Evolutionary conservation across 2,113 vertebrate genomes (phyloP).

Genomic region (Cephalophus harveyi): DNA sequence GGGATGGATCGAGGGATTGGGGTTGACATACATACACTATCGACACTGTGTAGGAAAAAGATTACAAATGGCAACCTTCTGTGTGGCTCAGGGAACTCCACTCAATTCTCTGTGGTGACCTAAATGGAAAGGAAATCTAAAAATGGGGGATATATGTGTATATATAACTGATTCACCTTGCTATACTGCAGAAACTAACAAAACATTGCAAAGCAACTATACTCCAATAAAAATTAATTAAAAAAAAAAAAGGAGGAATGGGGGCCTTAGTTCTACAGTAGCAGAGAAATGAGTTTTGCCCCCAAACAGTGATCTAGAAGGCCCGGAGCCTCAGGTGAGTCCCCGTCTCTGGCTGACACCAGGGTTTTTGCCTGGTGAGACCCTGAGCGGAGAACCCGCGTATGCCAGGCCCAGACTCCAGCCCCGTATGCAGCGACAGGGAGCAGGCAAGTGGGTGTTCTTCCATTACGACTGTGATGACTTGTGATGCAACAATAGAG

Average conservation of each 20-base stretch:
- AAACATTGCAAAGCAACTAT: neutral
- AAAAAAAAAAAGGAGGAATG: neutral
- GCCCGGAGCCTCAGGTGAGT: neutral
- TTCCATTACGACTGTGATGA: neutral
- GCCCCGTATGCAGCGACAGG: rapidly evolving
- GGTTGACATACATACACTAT: rapidly evolving
- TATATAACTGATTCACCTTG: neutral
- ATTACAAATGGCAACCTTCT: neutral
- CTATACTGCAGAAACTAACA: neutral
- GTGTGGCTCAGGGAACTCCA: neutral
- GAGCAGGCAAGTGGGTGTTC: neutral
- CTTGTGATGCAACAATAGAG: neutral
- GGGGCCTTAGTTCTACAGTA: neutral
- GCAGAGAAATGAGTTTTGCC: neutral
- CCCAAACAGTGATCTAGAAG: neutral
- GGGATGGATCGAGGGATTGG: neutral
- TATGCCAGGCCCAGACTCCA: rapidly evolving
- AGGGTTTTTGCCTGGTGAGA: neutral
- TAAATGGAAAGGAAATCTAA: neutral
- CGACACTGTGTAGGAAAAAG: neutral
- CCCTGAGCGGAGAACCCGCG: neutral
- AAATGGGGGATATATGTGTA: neutral
- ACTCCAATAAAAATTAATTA: neutral
- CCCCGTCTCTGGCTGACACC: neutral
- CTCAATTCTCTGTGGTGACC: neutral